Base-by-base conservation (phyloP, 1,140 invertebrate genomes). In the Nasonia giraulti region DNA sequence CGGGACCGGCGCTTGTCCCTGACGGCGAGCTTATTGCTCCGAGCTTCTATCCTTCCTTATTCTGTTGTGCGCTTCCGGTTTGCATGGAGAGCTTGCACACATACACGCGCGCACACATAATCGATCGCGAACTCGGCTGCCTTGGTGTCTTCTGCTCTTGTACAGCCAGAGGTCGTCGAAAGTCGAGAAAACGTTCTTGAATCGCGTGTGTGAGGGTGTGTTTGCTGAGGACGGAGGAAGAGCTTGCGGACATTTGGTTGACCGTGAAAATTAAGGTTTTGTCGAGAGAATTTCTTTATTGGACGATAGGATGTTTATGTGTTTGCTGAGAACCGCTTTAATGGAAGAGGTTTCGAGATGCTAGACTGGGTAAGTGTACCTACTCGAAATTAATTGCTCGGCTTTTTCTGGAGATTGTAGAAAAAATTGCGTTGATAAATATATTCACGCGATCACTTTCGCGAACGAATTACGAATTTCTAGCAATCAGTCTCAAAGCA, bases 21-120 rank as follows among this genome's bases (percentile, higher is more conserved):
- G 84, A 85, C 86, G 81, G 71, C 86, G 23, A 83, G 78, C 83
- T 87, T 87, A 85, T 87, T 87, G 86, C 84, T 77, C 84, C 66
- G 31, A 7, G 20, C 66, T 77, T 71, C 55, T 31, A 23, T 85
- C 55, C 55, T 62, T 76, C 37, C 33, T 69, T 40, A 23, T 68
- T 37, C 23, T n/a, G n/a, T 27, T 78, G 50, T 27, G 80, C 40
- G 50, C 33, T 82, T 81, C 37, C 44, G 74, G 71, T 81, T 82
- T 85, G 62, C 55, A 85, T 86, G 85, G 75, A 86, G 79, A 40
- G 12, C 14, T 23, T 20, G 20, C 11, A 44, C 66, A 83, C 47
- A 44, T 17, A 85, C 50, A 3, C 69, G 20, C 66, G n/a, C 0
- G 8, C 7, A 44, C 40, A 44, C 10, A 44, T 10, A 71, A 12